These are phyloP conservation scores for Achatina immaculata DNA, from an alignment of 1,140 invertebrate genomes.

Conservation along the genomic window DNA sequence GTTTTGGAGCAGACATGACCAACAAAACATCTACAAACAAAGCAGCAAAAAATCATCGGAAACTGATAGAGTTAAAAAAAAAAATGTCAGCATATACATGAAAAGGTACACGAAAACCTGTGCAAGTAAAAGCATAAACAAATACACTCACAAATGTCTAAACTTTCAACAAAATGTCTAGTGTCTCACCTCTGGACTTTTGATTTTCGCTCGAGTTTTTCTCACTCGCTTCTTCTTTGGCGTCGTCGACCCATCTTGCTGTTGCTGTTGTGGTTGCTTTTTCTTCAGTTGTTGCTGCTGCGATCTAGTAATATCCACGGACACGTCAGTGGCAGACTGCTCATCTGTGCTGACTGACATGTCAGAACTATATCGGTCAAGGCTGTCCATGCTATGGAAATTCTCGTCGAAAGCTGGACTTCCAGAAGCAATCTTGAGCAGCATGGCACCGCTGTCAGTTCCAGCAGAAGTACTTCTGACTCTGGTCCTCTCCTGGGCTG, in stretches of 20 bases:
- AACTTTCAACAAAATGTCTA: too few relatives aligned
- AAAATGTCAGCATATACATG: too few relatives aligned
- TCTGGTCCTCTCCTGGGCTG: not conserved
- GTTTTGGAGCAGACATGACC: too few relatives aligned
- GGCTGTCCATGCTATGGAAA: slow-evolving; percentile 5
- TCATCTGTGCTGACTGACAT: slow-evolving; percentile 32
- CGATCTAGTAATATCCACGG: not conserved
- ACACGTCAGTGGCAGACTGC: not conserved
- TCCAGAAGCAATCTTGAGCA: not conserved
- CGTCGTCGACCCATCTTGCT: not conserved
- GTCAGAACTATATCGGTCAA: slow-evolving; percentile 24
- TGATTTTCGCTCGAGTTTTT: slow-evolving; percentile 35
- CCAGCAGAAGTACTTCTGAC: not conserved
- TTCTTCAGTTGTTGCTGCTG: not conserved
- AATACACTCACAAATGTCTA: too few relatives aligned
- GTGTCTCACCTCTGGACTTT: slow-evolving; percentile 36
- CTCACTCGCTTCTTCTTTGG: slow-evolving; percentile 35
- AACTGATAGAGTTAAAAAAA: too few relatives aligned
- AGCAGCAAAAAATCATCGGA: too few relatives aligned
- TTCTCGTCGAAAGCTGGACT: slow-evolving; percentile 20
- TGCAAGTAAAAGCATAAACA: too few relatives aligned
- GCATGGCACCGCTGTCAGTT: not conserved
- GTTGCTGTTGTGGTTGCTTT: not conserved
- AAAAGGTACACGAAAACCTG: too few relatives aligned
- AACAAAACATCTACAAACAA: too few relatives aligned